A percentile compares a stretch with the other conserved stretches of the same genome.
phyloP scores from a whole-genome alignment of 2,888 invertebrate species.

The Polydesmus complanatus region DNA sequence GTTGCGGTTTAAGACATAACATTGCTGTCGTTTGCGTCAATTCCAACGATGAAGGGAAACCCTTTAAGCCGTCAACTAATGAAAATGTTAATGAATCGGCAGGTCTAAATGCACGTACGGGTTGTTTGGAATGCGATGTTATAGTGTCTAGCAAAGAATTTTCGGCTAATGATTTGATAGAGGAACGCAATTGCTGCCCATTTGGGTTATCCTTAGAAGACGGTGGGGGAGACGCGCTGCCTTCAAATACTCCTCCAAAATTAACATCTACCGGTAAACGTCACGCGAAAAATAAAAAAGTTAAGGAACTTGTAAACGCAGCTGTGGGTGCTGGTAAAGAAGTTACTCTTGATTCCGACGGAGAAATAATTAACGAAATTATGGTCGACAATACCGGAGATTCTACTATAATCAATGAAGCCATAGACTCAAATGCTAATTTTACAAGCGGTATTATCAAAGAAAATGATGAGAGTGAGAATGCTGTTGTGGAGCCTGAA shows the following conservation, averaged over 20 bases:
- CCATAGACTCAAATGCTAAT: not conserved
- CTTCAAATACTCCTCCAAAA: not conserved
- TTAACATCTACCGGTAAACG: not conserved
- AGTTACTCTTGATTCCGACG: not conserved
- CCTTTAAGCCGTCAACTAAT: not conserved
- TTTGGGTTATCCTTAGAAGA: not conserved
- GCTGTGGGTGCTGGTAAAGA: not conserved
- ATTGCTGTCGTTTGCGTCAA: constrained; percentile 23
- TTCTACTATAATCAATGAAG: not conserved
- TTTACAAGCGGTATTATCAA: not conserved
- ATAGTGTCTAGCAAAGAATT: not conserved
- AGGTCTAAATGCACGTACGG: not conserved
- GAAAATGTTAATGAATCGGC: not conserved
- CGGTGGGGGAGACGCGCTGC: not conserved
- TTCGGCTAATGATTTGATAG: not conserved
- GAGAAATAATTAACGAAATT: not conserved
- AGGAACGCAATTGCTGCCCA: not conserved
- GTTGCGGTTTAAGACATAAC: constrained; percentile 28
- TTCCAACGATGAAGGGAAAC: not conserved
- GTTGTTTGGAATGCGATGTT: not conserved
- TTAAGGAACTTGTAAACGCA: constrained; percentile 9
- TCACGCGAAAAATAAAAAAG: not conserved
- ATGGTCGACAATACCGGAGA: not conserved
- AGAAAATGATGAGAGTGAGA: not conserved
- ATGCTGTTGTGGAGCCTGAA: not conserved